These are phyloP conservation scores for Collichthys lucidus DNA, from an alignment of 2,113 vertebrate species.

Conservation along the genomic window DNA sequence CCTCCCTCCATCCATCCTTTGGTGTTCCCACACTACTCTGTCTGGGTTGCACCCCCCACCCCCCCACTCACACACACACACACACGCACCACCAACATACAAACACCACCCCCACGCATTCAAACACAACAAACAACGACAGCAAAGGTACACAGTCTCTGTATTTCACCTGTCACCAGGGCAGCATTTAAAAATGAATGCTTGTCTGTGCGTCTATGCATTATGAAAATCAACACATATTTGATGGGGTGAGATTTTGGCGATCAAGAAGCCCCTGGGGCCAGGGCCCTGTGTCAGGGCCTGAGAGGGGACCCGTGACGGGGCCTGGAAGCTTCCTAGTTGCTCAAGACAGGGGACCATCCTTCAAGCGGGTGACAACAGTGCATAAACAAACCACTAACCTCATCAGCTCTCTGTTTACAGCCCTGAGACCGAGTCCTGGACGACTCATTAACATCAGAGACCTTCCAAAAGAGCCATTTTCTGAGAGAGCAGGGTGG, in stretches of 20 bases:
- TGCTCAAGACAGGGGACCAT: conserved; percentile 67
- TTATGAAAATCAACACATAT: conserved; percentile 32
- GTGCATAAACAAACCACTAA: conserved; percentile 78
- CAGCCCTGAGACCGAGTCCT: conserved; percentile 60
- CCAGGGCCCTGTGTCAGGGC: conserved; percentile 28
- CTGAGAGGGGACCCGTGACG: conserved; percentile 36
- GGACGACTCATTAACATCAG: conserved; percentile 76
- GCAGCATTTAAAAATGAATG: background rate
- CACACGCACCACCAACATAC: conserved; percentile 60
- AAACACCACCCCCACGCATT: conserved; percentile 2
- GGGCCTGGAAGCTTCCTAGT: conserved; percentile 51
- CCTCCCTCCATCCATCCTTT: conserved; percentile 76
- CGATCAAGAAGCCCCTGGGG: conserved; percentile 34
- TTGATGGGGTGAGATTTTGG: conserved; percentile 19
- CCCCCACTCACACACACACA: conserved; percentile 9
- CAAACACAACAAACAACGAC: background rate
- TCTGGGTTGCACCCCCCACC: conserved; percentile 58
- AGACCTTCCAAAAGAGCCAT: conserved; percentile 60
- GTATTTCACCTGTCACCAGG: conserved; percentile 11
- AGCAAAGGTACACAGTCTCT: background rate
- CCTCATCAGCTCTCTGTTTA: conserved; percentile 76
- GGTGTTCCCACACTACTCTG: conserved; percentile 85
- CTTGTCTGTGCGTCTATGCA: conserved; percentile 13
- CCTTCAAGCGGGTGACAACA: conserved; percentile 78
- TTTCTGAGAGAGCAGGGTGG: conserved; percentile 24